Conservation (phyloP, 2,888 invertebrate genomes). For the Caenorhabditis panamensis region DNA sequence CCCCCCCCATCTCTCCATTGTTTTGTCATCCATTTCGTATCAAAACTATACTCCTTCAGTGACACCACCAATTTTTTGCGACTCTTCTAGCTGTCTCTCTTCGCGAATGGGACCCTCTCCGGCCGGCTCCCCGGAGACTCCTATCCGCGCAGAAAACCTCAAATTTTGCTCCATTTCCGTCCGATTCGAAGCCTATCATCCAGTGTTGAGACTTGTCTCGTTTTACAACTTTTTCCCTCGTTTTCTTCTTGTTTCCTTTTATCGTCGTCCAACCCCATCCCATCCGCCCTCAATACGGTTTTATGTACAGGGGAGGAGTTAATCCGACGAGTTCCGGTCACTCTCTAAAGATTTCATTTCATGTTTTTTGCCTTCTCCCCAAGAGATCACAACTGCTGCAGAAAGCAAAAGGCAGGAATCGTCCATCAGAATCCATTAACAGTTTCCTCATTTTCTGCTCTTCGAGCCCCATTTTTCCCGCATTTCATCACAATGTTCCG, state of each 20-base stretch:
- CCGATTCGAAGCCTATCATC: slow-evolving; percentile 52
- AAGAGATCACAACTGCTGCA: too few species aligned
- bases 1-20: slow-evolving; percentile 5
- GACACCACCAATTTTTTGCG: slow-evolving; percentile 54
- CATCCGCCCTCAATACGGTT: slow-evolving; percentile 37
- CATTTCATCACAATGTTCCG: slow-evolving; percentile 50
- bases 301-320: slow-evolving; percentile 32
- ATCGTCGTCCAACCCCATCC: background rate
- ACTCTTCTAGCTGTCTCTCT: background rate
- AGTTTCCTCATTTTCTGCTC: slow-evolving; percentile 17
- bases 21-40: slow-evolving; percentile 34
- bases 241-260: slow-evolving; percentile 13
- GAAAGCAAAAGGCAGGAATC: slow-evolving; percentile 29
- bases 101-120: slow-evolving; percentile 32
- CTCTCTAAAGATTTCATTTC: slow-evolving; percentile 1
- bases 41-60: slow-evolving; percentile 48
- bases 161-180: slow-evolving; percentile 59
- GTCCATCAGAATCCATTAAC: slow-evolving; percentile 23
- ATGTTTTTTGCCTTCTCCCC: slow-evolving; percentile 3
- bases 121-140: slow-evolving; percentile 29
- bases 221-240: slow-evolving; percentile 21
- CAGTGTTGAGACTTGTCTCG: slow-evolving; percentile 12
- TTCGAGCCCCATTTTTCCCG: slow-evolving; percentile 10
- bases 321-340: slow-evolving; percentile 56
- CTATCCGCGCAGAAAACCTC: slow-evolving; percentile 34